Evolutionary conservation across 2,797 vertebrate species (phyloP), one percentile per base, ranked within the genome.

Genomic region (Paedocypris micromegethes): DNA sequence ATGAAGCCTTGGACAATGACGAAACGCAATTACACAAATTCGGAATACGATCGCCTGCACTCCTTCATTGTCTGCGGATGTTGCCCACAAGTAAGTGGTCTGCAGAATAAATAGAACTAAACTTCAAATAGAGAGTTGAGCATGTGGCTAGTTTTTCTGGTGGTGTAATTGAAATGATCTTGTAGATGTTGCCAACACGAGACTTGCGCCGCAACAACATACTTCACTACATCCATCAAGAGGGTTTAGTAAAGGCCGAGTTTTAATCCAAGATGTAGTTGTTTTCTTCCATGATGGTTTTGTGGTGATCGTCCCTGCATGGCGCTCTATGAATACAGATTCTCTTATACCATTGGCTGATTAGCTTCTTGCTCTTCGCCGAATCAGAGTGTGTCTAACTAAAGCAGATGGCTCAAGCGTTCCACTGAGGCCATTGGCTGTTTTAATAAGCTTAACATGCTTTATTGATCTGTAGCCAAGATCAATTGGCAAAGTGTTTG

Each of bases 61-160:
- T 61, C 55, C 68, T 75, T 75, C 73, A 74, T 72, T 72, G 66
- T 72, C 67, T 50, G 66, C 83, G 76, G 77, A 78, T 81, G 85
- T 83, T 82, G 80, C 79, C 80, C 83, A 83, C 84, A 82, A 84
- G 82, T 87, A 84, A 78, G 84, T 77, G 78, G 82, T 81, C 45
- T 55, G 42, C 38, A 37, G 57, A 38, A 37, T 58, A 45, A 58
- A n/a, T 62, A 37, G 47, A 46, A 9, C 46, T 56, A 5, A 47
- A 57, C 59, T 63, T 56, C 9, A 63, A 50, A 70, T 57, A 50
- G 9, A 55, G 51, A 55, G 37, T 41, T 60, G 2, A 69, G 54
- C 23, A 61, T 55, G 44, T 62, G 47, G 55, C 49, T 39, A 39
- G 58, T 52, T 62, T 38, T 23, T 38, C 55, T 54, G 41, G 43